Conservation (phyloP, 2,888 invertebrate species). For the Coenonympha glycerion region DNA sequence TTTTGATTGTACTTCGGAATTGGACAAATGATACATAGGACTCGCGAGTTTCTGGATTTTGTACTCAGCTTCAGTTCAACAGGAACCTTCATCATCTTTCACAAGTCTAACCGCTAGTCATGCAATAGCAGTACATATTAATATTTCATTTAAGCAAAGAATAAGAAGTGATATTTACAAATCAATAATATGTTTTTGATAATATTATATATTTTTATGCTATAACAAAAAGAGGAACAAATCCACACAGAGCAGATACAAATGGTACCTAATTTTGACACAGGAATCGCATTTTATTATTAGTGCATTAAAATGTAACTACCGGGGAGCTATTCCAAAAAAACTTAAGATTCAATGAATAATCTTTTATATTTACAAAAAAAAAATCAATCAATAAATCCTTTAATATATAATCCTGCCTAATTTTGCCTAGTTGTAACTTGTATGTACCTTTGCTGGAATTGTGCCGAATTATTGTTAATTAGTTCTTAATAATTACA, state of each 20-base stretch:
- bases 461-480: too few species aligned
- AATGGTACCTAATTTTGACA: conserved; percentile 38
- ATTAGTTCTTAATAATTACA: too few species aligned
- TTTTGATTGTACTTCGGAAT: too few species aligned
- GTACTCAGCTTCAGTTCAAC: conserved; percentile 3
- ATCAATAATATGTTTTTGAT: conserved; percentile 9
- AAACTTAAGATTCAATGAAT: too few species aligned
- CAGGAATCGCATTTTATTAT: conserved; percentile 31
- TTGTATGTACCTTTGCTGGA: too few species aligned
- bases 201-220: conserved; percentile 7
- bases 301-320: too few species aligned
- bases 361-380: too few species aligned
- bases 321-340: neutral
- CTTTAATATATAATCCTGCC: too few species aligned
- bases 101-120: conserved; percentile 58
- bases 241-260: conserved; percentile 49
- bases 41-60: neutral
- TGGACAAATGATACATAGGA: too few species aligned
- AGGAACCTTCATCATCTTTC: neutral
- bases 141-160: conserved; percentile 47
- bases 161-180: conserved; percentile 25
- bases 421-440: too few species aligned
- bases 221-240: conserved; percentile 37
- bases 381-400: too few species aligned
- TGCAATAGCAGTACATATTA: conserved; percentile 53